Percentiles rank a stretch among this genome's conserved stretches.
Evolutionary conservation across 2,888 invertebrate species (phyloP).

Genomic region (Zele albiditarsus): DNA sequence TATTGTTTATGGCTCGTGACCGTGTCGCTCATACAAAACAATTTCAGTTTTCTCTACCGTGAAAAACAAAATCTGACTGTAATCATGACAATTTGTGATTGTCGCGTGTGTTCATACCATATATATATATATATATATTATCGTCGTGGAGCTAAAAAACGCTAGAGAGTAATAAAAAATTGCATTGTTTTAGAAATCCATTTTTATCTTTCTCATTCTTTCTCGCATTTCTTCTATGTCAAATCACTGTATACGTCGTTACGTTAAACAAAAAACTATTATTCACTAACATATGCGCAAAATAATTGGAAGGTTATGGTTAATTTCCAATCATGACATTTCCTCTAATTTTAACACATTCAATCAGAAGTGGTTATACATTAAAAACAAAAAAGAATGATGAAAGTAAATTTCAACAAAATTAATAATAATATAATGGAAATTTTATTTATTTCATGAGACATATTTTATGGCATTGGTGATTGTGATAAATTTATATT

Average conservation of each 20-base stretch:
- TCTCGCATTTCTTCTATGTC: background rate
- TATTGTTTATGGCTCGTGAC: constrained; percentile 22
- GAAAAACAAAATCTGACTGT: constrained; percentile 42
- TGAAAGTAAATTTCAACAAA: background rate
- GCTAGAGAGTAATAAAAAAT: background rate
- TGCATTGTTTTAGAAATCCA: background rate
- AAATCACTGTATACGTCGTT: constrained; percentile 3
- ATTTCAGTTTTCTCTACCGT: constrained; percentile 51
- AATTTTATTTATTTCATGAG: background rate
- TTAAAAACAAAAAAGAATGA: background rate
- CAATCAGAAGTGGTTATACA: background rate
- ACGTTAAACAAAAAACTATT: constrained; percentile 6
- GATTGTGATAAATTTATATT: background rate
- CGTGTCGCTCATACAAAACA: constrained; percentile 51
- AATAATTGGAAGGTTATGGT: constrained; percentile 13
- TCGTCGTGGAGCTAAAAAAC: background rate
- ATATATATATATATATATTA: background rate
- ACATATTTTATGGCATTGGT: background rate
- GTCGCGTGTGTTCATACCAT: constrained; percentile 1
- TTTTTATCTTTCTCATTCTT: constrained; percentile 8
- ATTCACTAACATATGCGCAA: background rate
- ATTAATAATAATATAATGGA: background rate
- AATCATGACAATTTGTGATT: constrained; percentile 33
- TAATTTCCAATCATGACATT: constrained; percentile 1
- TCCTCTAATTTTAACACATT: background rate